phyloP scores from a whole-genome alignment of 1,140 invertebrate genomes.

The Apis florea region DNA sequence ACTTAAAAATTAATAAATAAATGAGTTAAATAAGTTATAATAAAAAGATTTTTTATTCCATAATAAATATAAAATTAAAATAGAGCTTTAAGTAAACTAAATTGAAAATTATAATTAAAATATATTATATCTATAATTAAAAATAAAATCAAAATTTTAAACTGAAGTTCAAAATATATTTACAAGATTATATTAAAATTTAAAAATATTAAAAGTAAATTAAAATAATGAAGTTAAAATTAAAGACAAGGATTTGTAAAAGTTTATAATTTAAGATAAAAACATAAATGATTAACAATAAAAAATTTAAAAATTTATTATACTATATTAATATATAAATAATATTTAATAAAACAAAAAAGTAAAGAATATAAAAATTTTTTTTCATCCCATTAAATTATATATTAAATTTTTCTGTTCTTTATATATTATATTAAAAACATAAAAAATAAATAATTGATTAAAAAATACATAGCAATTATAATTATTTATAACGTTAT shows the following conservation, averaged over 20 bases:
- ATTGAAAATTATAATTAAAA: neutral
- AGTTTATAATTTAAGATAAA: neutral
- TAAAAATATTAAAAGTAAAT: too few relatives aligned
- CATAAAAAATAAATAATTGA: neutral
- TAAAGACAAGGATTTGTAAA: neutral
- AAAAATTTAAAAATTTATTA: neutral
- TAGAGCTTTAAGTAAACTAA: neutral
- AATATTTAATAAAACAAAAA: neutral
- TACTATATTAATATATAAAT: neutral
- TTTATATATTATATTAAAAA: neutral
- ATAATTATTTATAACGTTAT: conserved; percentile 29
- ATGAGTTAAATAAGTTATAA: too few relatives aligned
- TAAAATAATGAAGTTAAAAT: too few relatives aligned
- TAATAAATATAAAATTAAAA: neutral
- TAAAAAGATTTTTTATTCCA: too few relatives aligned
- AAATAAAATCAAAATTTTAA: too few relatives aligned
- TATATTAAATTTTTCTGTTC: neutral
- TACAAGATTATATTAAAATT: neutral
- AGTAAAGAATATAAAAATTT: neutral
- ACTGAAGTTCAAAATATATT: too few relatives aligned
- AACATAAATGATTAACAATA: neutral
- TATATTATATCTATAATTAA: too few relatives aligned
- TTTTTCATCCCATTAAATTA: neutral
- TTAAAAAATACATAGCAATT: neutral
- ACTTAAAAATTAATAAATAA: neutral